Percentiles rank a stretch among this genome's conserved stretches.
Evolutionary conservation across 2,797 vertebrate species (phyloP).

Genomic region (Dallia pectoralis): DNA sequence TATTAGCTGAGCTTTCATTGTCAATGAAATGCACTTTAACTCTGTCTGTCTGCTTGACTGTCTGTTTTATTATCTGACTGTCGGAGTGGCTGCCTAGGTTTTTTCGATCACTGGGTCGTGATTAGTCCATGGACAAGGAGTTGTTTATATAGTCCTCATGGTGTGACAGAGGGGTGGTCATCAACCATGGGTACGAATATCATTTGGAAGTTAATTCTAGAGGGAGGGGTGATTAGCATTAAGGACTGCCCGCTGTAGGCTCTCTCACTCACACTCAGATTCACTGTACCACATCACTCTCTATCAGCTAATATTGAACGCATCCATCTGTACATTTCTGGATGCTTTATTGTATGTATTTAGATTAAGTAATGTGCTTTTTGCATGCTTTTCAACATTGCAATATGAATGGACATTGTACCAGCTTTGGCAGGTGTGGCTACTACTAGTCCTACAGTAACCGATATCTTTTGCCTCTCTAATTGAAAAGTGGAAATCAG

Average conservation of each 20-base stretch:
- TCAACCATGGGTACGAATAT: not conserved
- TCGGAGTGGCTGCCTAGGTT: not conserved
- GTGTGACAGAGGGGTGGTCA: not conserved
- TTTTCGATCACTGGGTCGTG: not conserved
- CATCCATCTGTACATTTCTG: constrained; percentile 9
- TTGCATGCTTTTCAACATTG: too few relatives aligned
- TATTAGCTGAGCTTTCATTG: not conserved
- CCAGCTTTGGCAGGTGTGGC: too few relatives aligned
- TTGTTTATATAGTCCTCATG: constrained; percentile 6
- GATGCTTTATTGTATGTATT: not conserved
- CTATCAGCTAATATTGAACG: not conserved
- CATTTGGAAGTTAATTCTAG: not conserved
- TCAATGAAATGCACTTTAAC: not conserved
- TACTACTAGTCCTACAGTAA: too few relatives aligned
- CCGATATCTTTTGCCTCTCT: too few relatives aligned
- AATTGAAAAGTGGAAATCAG: too few relatives aligned
- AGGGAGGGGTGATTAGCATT: not conserved
- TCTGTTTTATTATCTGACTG: not conserved
- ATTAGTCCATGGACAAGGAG: not conserved
- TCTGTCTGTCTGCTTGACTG: not conserved
- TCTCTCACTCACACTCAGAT: not conserved
- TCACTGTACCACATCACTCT: constrained; percentile 5
- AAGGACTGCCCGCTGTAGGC: not conserved
- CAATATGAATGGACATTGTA: too few relatives aligned
- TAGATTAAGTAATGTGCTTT: not conserved